phyloP scores from a whole-genome alignment of 2,888 invertebrate species.

The Amiota minor region DNA sequence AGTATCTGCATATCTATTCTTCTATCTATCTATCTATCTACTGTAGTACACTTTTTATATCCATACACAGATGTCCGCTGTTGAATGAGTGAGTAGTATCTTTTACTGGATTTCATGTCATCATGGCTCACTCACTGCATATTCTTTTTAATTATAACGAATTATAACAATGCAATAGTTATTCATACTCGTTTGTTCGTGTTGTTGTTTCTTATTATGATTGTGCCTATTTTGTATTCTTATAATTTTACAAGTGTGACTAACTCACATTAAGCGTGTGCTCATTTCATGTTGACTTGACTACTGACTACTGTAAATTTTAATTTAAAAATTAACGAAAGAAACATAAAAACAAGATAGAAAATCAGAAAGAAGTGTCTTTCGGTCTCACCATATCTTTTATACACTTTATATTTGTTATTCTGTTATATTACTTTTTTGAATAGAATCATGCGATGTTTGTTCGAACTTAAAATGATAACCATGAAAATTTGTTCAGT shows the following conservation, averaged over 20 bases:
- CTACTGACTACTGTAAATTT: constrained; percentile 9
- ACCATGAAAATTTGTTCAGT: no score
- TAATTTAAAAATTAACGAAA: neutral
- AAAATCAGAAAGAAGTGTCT: no score
- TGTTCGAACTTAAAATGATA: no score
- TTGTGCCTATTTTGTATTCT: neutral
- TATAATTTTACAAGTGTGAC: constrained; percentile 1
- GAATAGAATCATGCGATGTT: no score
- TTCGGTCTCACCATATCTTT: no score
- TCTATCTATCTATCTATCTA: neutral
- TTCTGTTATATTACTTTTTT: no score
- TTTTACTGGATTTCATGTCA: neutral
- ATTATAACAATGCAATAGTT: neutral
- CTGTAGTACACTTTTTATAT: neutral
- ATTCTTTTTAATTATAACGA: constrained; percentile 9
- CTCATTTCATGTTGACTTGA: neutral
- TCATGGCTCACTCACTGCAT: neutral
- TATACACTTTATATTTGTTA: no score
- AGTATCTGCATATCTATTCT: constrained; percentile 42
- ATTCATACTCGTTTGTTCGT: neutral
- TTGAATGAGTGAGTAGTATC: neutral
- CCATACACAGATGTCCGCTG: neutral
- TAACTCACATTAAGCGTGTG: constrained; percentile 19
- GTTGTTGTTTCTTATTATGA: neutral
- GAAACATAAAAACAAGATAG: no score